Conservation (phyloP, 2,797 vertebrate species). For the Ctenopoma multispine region DNA sequence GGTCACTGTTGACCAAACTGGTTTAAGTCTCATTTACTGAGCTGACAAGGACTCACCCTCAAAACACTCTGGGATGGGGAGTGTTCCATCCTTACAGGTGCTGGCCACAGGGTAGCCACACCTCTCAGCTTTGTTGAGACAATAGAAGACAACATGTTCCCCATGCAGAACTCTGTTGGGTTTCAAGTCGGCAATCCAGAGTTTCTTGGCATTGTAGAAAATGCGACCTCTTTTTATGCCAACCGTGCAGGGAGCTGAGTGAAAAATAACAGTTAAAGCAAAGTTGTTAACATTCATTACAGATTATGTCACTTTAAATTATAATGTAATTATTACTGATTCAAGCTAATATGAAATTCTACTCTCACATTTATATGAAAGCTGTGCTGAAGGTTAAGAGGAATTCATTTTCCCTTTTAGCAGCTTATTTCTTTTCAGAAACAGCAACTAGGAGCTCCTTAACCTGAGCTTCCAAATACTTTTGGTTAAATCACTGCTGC, state of each 20-base stretch:
- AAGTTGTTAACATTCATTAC: background rate
- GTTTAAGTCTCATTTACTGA: background rate
- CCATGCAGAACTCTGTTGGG: slow-evolving; percentile 86
- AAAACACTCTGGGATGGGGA: slow-evolving; percentile 88
- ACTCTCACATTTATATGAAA: background rate
- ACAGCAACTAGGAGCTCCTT: too few relatives aligned
- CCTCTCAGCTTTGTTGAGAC: slow-evolving; percentile 85
- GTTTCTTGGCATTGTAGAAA: slow-evolving; percentile 84
- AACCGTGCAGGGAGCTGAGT: slow-evolving; percentile 88
- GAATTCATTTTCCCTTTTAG: too few relatives aligned
- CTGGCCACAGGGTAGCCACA: slow-evolving; percentile 87
- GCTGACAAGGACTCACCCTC: slow-evolving; percentile 79
- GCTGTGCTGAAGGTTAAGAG: background rate
- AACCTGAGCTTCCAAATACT: background rate
- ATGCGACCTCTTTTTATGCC: slow-evolving; percentile 88
- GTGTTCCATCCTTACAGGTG: slow-evolving; percentile 85
- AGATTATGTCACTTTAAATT: background rate
- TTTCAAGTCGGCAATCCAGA: slow-evolving; percentile 85
- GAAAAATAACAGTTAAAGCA: background rate
- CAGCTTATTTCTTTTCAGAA: too few relatives aligned
- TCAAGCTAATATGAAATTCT: background rate
- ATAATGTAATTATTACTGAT: background rate
- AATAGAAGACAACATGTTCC: slow-evolving; percentile 88
- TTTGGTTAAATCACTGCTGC: background rate
- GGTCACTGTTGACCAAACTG: background rate